These are phyloP conservation scores for Gymnoscopelus microlampas DNA, from an alignment of 2,797 vertebrate species.

Conservation along the genomic window DNA sequence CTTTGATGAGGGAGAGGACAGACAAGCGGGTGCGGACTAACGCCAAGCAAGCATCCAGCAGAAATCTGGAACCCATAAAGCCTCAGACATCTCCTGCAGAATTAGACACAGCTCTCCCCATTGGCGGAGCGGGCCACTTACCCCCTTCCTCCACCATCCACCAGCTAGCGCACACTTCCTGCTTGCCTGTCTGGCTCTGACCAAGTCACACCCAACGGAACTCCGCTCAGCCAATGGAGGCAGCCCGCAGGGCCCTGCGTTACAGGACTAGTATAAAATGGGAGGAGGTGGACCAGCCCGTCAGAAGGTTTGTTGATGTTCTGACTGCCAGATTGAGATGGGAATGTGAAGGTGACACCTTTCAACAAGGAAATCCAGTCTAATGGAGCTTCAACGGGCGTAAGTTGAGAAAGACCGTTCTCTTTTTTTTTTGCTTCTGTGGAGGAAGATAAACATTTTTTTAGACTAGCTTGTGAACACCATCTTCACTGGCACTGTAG, in stretches of 20 bases:
- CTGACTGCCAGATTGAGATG: conserved; percentile 67
- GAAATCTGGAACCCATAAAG: conserved; percentile 93
- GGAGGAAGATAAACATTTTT: conserved; percentile 46
- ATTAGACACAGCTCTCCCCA: conserved; percentile 74
- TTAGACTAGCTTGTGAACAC: conserved; percentile 4
- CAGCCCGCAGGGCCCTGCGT: conserved; percentile 49
- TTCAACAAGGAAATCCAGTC: conserved; percentile 58
- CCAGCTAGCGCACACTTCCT: conserved; percentile 72
- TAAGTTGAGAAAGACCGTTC: conserved; percentile 17
- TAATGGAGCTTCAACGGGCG: conserved; percentile 66
- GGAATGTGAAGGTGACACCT: conserved; percentile 62
- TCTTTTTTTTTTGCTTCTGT: conserved; percentile 3
- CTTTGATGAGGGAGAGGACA: conserved; percentile 50
- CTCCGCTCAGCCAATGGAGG: conserved; percentile 66
- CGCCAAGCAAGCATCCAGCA: conserved; percentile 46
- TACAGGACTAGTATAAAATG: conserved; percentile 70
- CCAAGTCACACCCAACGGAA: conserved; percentile 63
- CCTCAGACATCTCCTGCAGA: conserved; percentile 81
- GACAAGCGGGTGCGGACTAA: conserved; percentile 60
- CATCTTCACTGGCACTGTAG: conserved; percentile 6
- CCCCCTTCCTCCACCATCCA: conserved; percentile 77
- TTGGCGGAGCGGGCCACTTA: conserved; percentile 76
- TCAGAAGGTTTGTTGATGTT: conserved; percentile 81
- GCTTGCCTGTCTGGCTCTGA: conserved; percentile 55
- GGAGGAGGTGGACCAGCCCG: conserved; percentile 69